These are phyloP conservation scores for Ectemnius continuus DNA, from an alignment of 2,888 invertebrate genomes.

Conservation along the genomic window DNA sequence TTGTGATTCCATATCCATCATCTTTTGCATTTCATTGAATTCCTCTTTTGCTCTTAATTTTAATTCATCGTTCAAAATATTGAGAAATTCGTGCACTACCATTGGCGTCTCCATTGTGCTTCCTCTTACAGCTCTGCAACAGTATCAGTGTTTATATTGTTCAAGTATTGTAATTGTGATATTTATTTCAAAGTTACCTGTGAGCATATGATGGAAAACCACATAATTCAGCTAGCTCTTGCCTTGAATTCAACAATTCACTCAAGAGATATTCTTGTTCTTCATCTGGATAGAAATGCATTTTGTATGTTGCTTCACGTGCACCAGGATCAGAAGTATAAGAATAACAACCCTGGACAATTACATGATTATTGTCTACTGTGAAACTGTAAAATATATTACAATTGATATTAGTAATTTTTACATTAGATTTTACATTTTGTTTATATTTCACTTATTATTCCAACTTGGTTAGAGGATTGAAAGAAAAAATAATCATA, in stretches of 20 bases:
- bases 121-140: slow-evolving; percentile 87
- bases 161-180: not conserved
- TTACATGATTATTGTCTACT: slow-evolving; percentile 85
- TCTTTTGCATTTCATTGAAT: slow-evolving; percentile 86
- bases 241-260: slow-evolving; percentile 86
- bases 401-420: slow-evolving; percentile 25
- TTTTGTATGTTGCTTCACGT: slow-evolving; percentile 92
- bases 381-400: slow-evolving; percentile 79
- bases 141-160: slow-evolving; percentile 16
- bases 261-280: slow-evolving; percentile 87
- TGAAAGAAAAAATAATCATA: not conserved
- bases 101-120: slow-evolving; percentile 91
- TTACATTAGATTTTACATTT: not conserved
- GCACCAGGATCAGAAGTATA: slow-evolving; percentile 89
- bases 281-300: slow-evolving; percentile 89
- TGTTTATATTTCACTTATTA: too few relatives aligned
- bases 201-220: slow-evolving; percentile 95
- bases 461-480: too few relatives aligned
- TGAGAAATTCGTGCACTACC: slow-evolving; percentile 89
- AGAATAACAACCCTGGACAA: slow-evolving; percentile 90
- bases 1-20: slow-evolving; percentile 81
- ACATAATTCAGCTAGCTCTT: slow-evolving; percentile 90
- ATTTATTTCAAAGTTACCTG: slow-evolving; percentile 78
- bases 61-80: slow-evolving; percentile 86
- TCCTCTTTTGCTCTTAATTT: slow-evolving; percentile 86